phyloP scores from a whole-genome alignment of 2,888 invertebrate genomes.

The Drosophila emarginata region DNA sequence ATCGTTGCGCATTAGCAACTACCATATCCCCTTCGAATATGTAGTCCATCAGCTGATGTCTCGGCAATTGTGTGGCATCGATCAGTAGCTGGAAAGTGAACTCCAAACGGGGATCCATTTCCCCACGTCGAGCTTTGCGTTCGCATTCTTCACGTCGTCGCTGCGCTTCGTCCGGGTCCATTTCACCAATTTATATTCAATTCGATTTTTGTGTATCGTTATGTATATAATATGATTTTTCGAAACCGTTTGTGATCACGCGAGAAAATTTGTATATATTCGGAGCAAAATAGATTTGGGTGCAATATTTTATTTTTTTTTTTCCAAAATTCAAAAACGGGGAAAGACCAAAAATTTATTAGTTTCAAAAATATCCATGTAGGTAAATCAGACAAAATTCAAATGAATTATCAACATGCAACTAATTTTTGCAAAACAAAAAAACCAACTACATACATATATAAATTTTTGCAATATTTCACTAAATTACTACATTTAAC shows the following conservation, averaged over 20 bases:
- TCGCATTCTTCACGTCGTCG: conserved; percentile 95
- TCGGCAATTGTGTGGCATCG: conserved; percentile 90
- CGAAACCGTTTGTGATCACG: conserved; percentile 47
- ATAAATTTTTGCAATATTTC: background rate
- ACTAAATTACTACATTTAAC: conserved; percentile 25
- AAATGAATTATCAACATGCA: conserved; percentile 14
- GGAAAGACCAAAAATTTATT: conserved; percentile 73
- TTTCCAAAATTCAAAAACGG: conserved; percentile 72
- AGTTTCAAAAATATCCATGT: conserved; percentile 62
- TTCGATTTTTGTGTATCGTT: conserved; percentile 10
- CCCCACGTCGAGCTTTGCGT: conserved; percentile 93
- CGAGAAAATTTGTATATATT: conserved; percentile 37
- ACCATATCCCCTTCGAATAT: conserved; percentile 96
- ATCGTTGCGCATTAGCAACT: conserved; percentile 42
- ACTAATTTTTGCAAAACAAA: conserved; percentile 38
- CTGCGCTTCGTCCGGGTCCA: conserved; percentile 83
- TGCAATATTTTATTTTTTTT: conserved; percentile 35
- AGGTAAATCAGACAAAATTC: conserved; percentile 22
- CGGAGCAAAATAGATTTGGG: conserved; percentile 35
- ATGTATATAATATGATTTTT: conserved; percentile 16
- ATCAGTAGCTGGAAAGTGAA: conserved; percentile 94
- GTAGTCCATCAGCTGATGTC: conserved; percentile 94
- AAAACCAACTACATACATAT: conserved; percentile 18
- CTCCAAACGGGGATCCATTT: conserved; percentile 95
- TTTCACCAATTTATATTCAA: conserved; percentile 35